Evolutionary conservation across 1,140 invertebrate species (phyloP).

Genomic region (Choristoneura fumiferana): DNA sequence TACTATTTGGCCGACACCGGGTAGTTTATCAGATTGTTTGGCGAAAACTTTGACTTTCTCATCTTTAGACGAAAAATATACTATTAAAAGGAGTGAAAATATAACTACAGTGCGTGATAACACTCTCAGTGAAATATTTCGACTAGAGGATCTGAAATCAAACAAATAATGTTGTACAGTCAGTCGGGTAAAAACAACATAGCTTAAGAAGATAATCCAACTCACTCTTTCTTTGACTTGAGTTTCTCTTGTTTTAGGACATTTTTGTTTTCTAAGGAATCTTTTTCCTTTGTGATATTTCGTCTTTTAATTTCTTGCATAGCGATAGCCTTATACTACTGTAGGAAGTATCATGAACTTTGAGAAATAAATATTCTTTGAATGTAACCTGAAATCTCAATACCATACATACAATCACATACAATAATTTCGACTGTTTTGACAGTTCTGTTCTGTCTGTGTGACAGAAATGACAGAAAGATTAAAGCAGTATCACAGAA

Average conservation of each 20-base stretch:
- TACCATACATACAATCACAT: no score
- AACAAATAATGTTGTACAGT: neutral
- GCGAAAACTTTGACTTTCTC: slow-evolving; percentile 81
- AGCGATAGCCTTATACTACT: neutral
- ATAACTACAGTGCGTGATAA: slow-evolving; percentile 55
- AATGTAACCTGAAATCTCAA: no score
- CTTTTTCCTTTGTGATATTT: slow-evolving; percentile 23
- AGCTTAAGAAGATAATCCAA: neutral
- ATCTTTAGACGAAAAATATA: slow-evolving; percentile 84
- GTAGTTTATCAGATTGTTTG: slow-evolving; percentile 80
- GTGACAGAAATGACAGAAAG: no score
- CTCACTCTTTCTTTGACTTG: slow-evolving; percentile 5
- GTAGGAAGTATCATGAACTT: no score
- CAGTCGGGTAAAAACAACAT: neutral
- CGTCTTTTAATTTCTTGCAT: slow-evolving; percentile 35
- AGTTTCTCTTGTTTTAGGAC: neutral
- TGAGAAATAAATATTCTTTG: no score
- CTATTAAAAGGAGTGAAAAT: slow-evolving; percentile 51
- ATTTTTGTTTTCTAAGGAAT: slow-evolving; percentile 10
- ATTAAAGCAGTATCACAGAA: no score
- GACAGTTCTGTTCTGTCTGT: no score
- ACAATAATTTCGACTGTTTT: no score
- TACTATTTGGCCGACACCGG: slow-evolving; percentile 79
- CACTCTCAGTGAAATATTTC: slow-evolving; percentile 42
- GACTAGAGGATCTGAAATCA: slow-evolving; percentile 43